Evolutionary conservation across 2,113 vertebrate species (phyloP), one percentile per base, ranked within the genome.

Genomic region (Seriola dumerili): DNA sequence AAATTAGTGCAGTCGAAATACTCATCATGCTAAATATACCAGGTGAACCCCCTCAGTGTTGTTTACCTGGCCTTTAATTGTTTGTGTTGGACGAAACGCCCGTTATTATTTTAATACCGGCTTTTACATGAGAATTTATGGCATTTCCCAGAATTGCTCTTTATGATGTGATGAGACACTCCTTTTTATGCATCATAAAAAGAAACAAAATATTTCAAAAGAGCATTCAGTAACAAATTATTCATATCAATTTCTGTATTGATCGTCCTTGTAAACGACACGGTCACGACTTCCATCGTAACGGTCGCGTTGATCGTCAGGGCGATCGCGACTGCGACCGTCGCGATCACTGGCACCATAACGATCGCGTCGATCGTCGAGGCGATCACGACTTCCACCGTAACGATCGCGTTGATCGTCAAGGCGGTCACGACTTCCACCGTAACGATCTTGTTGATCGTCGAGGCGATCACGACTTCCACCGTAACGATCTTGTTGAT

Each of bases 351-450:
- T 88, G 0, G 85, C 83, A 0, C 75, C 2, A 1, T 89, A 72
- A 0, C 21, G 34, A 19, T 85, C 68, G 0, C 48, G 69, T 0
- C 12, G 59, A 17, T 92, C 81, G 1, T 93, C 88, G 1, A 85
- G 80, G 0, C 83, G 84, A 48, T 91, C 91, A 0, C 67, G 66
- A 32, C 76, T 80, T 0, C 90, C 89, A 0, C 81, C 42, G 0
- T 88, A 62, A 0, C n/a, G 80, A 13, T 89, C 73, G 1, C 72
- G 76, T 0, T 21, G 70, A 5, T 91, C 90, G 3, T 90, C 84
- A 0, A 90, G 85, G 0, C 69, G 70, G 65, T 91, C 88, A 0
- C 67, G 66, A 23, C 80, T 82, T 1, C 85, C 81, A 3, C 81
- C 62, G 29, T 81, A 55, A 1, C 36, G 66, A 38, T 70, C 69